Percentiles rank a stretch among this genome's conserved stretches.
Conservation (phyloP, 2,113 vertebrate genomes). For the Haplotaxodon microlepis region DNA sequence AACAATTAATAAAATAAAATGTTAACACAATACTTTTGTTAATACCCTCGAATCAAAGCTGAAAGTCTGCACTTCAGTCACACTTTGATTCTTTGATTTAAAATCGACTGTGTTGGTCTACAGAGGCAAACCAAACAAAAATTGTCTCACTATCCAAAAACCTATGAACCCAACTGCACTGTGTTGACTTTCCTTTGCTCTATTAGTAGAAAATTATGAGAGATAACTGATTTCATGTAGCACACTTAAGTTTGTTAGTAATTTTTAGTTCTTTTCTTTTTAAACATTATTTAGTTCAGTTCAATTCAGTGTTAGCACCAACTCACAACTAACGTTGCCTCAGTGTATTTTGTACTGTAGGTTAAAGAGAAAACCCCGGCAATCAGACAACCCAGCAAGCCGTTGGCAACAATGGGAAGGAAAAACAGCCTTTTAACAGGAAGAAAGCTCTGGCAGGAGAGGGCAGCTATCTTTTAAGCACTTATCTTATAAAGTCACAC, state of each 20-base stretch:
- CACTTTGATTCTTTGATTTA: neutral
- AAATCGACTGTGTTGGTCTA: neutral
- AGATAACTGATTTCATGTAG: neutral
- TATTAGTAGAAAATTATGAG: neutral
- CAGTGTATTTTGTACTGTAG: neutral
- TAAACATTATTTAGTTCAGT: neutral
- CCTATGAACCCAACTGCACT: neutral
- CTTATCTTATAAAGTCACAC: neutral
- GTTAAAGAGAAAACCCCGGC: neutral
- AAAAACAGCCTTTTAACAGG: neutral
- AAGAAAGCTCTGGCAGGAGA: neutral
- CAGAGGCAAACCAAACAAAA: neutral
- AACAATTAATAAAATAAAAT: neutral
- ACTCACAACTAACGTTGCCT: neutral
- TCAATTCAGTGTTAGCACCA: neutral
- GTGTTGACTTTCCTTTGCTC: neutral
- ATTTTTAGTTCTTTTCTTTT: neutral
- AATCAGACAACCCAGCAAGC: neutral
- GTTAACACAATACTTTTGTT: neutral
- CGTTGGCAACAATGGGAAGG: neutral
- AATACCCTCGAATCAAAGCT: neutral
- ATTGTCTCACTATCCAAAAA: neutral
- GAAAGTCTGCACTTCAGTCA: neutral
- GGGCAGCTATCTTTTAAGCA: neutral
- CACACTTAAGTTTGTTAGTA: neutral